Percentiles rank a stretch among this genome's conserved stretches.
Evolutionary conservation across 1,140 invertebrate genomes (phyloP).

Genomic region (Paralvinella palmiformis): DNA sequence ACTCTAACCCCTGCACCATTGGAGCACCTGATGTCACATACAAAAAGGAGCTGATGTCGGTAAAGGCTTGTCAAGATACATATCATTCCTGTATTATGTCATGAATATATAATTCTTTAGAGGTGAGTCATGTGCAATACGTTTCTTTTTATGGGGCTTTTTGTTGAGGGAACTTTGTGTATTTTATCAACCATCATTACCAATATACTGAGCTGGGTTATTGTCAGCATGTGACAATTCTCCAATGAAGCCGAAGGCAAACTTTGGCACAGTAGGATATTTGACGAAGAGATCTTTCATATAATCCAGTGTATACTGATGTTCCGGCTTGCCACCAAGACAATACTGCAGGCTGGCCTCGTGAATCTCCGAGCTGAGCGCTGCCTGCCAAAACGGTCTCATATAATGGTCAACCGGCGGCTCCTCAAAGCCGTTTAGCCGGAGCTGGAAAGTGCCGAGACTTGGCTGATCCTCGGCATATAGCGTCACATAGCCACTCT

Average conservation of each 20-base stretch:
- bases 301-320: conserved; percentile 61
- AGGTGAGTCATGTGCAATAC: too few species aligned
- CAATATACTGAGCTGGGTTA: background rate
- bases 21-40: too few species aligned
- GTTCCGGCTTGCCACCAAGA: conserved; percentile 68
- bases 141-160: too few species aligned
- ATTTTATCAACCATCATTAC: too few species aligned
- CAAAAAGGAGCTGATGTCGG: too few species aligned
- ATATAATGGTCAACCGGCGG: too few species aligned
- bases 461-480: conserved; percentile 43
- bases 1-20: too few species aligned
- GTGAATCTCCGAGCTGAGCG: conserved; percentile 24
- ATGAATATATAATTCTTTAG: too few species aligned
- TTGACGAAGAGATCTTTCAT: conserved; percentile 60
- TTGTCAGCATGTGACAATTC: conserved; percentile 56
- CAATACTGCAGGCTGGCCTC: conserved; percentile 56
- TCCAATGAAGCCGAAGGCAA: conserved; percentile 79
- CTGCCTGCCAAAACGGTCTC: conserved; percentile 43
- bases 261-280: conserved; percentile 66
- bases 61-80: too few species aligned
- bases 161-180: too few species aligned
- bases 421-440: conserved; percentile 19
- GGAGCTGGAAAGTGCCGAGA: conserved; percentile 29
- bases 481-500: conserved; percentile 37
- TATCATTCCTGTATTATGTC: too few species aligned